Conservation (phyloP, 2,888 invertebrate genomes). For the Patella caerulea region DNA sequence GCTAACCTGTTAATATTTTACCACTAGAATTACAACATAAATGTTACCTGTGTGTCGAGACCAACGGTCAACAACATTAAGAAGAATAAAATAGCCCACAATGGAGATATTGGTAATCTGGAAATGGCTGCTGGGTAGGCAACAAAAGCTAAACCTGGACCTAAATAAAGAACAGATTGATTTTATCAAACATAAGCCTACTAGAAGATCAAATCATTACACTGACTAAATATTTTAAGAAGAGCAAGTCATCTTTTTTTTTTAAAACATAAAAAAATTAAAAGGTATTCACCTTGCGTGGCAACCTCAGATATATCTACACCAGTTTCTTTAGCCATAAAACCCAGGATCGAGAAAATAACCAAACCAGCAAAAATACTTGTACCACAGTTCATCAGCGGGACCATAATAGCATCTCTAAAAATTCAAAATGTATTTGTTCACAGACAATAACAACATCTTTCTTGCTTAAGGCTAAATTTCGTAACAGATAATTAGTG, state of each 20-base stretch:
- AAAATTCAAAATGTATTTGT: constrained; percentile 12
- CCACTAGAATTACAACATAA: background rate
- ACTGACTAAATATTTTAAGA: too few relatives aligned
- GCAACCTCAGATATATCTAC: constrained; percentile 66
- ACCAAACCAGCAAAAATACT: constrained; percentile 67
- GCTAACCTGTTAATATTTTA: background rate
- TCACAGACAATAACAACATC: too few relatives aligned
- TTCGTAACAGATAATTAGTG: too few relatives aligned
- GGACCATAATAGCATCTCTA: constrained; percentile 65
- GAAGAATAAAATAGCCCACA: constrained; percentile 7
- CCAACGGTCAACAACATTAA: background rate
- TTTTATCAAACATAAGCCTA: too few relatives aligned
- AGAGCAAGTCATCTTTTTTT: too few relatives aligned
- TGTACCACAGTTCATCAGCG: constrained; percentile 63
- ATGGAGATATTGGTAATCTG: constrained; percentile 3
- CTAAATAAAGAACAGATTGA: background rate
- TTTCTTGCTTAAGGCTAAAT: too few relatives aligned
- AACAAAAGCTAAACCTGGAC: constrained; percentile 10
- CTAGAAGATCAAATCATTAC: too few relatives aligned
- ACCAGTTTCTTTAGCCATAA: constrained; percentile 72
- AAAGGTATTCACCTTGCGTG: constrained; percentile 56
- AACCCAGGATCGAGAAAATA: constrained; percentile 75
- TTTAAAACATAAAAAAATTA: too few relatives aligned
- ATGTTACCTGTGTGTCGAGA: constrained; percentile 8
- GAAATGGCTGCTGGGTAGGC: constrained; percentile 7